Base-by-base conservation (phyloP, 2,113 vertebrate species). In the Mormyrus iriodes region DNA sequence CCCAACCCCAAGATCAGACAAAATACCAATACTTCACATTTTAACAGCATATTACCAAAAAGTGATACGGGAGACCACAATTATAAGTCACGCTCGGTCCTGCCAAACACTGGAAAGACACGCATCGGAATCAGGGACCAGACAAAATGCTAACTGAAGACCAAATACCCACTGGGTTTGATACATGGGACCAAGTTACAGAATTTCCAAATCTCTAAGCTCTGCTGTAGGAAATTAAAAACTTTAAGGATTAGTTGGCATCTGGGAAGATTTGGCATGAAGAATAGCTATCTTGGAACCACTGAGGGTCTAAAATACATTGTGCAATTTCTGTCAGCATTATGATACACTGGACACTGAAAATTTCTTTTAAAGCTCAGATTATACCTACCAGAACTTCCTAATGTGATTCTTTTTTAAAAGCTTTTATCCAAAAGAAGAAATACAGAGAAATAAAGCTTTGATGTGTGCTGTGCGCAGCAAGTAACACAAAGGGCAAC, bases 361-460 rank as follows among this genome's bases (percentile, higher is more conserved):
- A 84, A 48, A 48, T 84, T 46, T 46, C 8, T 24, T 84, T 24
- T n/a, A 84, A n/a, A 84, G 35, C 73, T 46, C 35, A 82, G 15
- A 82, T 82, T 82, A 44, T 84, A 84, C 44, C 39, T 84, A n/a
- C 82, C 79, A 48, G 79, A 19, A 84, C 69, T 76, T 76, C 35
- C 73, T 79, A 79, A 31, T 79, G 27, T 13, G 9, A 69, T 42
- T 79, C 3, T 79, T 84, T 69, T 84, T 42, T 46, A 82, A 84
- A 46, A 84, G 82, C 82, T 84, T 79, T 79, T 79, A 42, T 42
- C 73, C 82, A 84, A 44, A 48, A 46, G 4, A 21, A 46, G 35
- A 83, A 83, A 39, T 27, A 24, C 17, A 35, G 44, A 13, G 82
- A 46, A 84, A 84, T 84, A 84, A 21, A 13, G 44, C 42, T 13